A percentile compares a stretch with the other conserved stretches of the same genome.
These are phyloP conservation scores for Hyla sarda DNA, from an alignment of 2,113 vertebrate genomes.

Conservation along the genomic window DNA sequence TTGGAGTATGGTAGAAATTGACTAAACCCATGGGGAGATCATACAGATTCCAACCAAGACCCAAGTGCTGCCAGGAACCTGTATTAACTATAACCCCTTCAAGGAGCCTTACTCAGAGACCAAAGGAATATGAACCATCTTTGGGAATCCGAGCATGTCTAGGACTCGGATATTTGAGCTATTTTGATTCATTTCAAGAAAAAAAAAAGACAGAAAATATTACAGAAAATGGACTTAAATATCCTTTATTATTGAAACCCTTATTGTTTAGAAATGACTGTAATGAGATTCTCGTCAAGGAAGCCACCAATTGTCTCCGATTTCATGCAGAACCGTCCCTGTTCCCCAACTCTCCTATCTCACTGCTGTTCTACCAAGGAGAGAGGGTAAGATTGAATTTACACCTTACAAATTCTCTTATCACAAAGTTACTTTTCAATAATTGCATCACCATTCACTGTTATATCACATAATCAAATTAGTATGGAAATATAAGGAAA, in stretches of 20 bases:
- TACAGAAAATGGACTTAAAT: conserved; percentile 2
- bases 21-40: too few relatives aligned
- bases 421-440: conserved; percentile 86
- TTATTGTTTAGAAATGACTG: conserved; percentile 61
- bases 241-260: not conserved
- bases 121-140: not conserved
- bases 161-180: not conserved
- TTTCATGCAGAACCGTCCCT: conserved; percentile 63
- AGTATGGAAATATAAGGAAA: conserved; percentile 78
- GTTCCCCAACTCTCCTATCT: conserved; percentile 63
- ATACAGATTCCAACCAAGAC: too few relatives aligned
- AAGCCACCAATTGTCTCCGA: conserved; percentile 64
- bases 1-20: too few relatives aligned
- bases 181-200: not conserved
- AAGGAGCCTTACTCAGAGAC: not conserved
- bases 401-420: conserved; percentile 79
- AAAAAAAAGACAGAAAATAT: not conserved
- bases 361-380: conserved; percentile 67
- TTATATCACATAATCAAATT: conserved; percentile 83
- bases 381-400: conserved; percentile 74
- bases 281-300: conserved; percentile 61
- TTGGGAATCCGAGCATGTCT: not conserved
- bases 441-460: conserved; percentile 79
- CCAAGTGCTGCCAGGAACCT: too few relatives aligned
- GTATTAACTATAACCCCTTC: too few relatives aligned